Evolutionary conservation across 2,113 vertebrate genomes (phyloP).

Genomic region (Pachycephala philippinensis): DNA sequence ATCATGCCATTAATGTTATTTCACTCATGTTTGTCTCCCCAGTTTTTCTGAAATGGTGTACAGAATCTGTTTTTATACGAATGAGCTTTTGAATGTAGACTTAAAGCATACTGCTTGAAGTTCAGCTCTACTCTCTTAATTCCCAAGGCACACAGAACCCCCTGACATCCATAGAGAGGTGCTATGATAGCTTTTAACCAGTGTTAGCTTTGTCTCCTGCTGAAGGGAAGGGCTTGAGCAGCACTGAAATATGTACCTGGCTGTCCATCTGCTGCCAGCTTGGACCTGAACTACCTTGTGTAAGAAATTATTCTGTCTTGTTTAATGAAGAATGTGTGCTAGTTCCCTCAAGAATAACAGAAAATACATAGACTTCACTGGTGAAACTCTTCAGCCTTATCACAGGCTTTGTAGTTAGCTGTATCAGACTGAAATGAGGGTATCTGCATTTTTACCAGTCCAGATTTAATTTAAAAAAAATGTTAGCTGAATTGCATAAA

Average conservation of each 20-base stretch:
- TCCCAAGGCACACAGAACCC: not conserved
- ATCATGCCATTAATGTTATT: not conserved
- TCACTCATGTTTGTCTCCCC: not conserved
- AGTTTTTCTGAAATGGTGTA: not conserved
- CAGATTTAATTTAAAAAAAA: conserved; percentile 30
- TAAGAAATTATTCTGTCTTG: not conserved
- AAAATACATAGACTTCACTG: not conserved
- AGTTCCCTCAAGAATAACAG: not conserved
- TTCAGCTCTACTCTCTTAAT: not conserved
- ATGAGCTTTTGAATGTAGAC: conserved; percentile 21
- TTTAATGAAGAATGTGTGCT: not conserved
- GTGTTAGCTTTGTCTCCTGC: not conserved
- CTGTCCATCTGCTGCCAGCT: not conserved
- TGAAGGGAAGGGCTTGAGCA: not conserved
- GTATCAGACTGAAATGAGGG: conserved; percentile 29
- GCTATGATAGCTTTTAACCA: not conserved
- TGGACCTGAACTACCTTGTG: not conserved
- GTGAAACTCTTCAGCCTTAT: not conserved
- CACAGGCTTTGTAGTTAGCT: conserved; percentile 6
- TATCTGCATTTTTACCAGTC: conserved; percentile 43
- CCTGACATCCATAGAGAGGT: not conserved
- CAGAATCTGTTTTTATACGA: not conserved
- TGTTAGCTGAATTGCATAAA: not conserved
- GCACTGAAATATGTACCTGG: not conserved
- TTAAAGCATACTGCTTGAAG: conserved; percentile 1